Evolutionary conservation across 2,113 vertebrate genomes (phyloP).

Genomic region (Acrocephalus arundinaceus): DNA sequence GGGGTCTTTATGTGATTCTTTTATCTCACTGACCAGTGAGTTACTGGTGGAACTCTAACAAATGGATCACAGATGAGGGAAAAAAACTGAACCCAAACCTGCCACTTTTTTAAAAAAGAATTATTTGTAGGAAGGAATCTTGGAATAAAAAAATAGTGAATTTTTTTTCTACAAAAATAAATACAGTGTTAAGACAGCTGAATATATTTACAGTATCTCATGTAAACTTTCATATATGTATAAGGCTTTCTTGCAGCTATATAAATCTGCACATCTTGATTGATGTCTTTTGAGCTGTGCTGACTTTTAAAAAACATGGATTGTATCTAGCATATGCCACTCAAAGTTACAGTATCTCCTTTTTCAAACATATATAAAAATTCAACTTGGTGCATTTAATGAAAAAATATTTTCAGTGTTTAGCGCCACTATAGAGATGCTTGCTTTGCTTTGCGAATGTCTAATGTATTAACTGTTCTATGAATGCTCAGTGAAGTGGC

Average conservation of each 20-base stretch:
- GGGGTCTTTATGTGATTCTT: neutral
- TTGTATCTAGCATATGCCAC: slow-evolving; percentile 13
- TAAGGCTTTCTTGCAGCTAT: neutral
- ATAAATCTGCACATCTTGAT: slow-evolving; percentile 3
- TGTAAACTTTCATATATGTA: neutral
- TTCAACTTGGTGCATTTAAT: slow-evolving; percentile 1
- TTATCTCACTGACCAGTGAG: neutral
- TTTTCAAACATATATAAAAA: slow-evolving; percentile 3
- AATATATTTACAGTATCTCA: slow-evolving; percentile 24
- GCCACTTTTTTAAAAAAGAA: neutral
- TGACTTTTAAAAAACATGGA: neutral
- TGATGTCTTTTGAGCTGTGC: neutral
- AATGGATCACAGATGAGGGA: neutral
- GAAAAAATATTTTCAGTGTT: slow-evolving; percentile 48
- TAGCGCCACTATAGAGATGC: slow-evolving; percentile 11
- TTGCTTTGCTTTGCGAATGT: slow-evolving; percentile 29
- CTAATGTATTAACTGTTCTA: slow-evolving; percentile 3
- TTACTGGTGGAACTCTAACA: neutral
- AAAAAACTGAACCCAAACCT: neutral
- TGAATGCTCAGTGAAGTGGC: neutral
- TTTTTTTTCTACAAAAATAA: neutral
- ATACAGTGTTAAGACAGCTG: slow-evolving; percentile 3
- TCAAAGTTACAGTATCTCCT: neutral
- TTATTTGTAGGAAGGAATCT: neutral
- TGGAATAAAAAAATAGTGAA: neutral